phyloP scores from a whole-genome alignment of 23 tunicate species.

The Diplosoma virens region DNA sequence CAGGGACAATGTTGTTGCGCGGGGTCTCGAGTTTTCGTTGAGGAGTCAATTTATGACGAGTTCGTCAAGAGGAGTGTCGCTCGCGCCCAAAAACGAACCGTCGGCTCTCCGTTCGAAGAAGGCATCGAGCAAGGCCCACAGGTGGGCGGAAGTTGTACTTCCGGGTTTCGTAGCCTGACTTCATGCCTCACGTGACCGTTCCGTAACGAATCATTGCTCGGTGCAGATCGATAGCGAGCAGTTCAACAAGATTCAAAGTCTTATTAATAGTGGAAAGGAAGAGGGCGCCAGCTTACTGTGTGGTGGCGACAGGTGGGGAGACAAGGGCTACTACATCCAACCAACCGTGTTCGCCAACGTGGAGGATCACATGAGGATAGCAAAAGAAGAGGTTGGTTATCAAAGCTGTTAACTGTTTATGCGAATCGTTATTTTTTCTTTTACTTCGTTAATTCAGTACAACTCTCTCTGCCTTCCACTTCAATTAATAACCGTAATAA shows the following conservation, averaged over 20 bases:
- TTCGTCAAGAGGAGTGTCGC: constrained; percentile 88
- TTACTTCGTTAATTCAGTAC: too few relatives aligned
- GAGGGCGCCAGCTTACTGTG: constrained; percentile 95
- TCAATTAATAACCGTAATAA: too few relatives aligned
- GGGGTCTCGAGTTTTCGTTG: constrained; percentile 80
- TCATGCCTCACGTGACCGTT: too few relatives aligned
- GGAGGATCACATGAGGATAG: constrained; percentile 83
- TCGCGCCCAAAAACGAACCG: constrained; percentile 79
- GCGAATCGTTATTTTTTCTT: too few relatives aligned
- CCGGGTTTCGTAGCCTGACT: not conserved
- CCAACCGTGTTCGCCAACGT: constrained; percentile 98
- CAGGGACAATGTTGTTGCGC: constrained; percentile 97
- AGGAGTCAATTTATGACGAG: constrained; percentile 93
- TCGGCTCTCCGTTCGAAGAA: constrained; percentile 77
- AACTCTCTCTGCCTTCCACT: too few relatives aligned
- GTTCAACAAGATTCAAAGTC: constrained; percentile 69
- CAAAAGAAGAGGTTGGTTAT: constrained; percentile 91
- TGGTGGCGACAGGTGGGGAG: constrained; percentile 83
- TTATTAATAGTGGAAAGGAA: constrained; percentile 85
- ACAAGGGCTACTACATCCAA: constrained; percentile 90
- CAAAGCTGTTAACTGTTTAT: too few relatives aligned
- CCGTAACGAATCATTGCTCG: too few relatives aligned
- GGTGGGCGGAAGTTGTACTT: constrained; percentile 12
- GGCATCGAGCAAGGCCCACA: constrained; percentile 95
- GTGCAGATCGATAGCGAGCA: constrained; percentile 82